Evolutionary conservation across 2,888 invertebrate species (phyloP), one percentile per base, ranked within the genome.

Genomic region (Eubasilissa splendida): DNA sequence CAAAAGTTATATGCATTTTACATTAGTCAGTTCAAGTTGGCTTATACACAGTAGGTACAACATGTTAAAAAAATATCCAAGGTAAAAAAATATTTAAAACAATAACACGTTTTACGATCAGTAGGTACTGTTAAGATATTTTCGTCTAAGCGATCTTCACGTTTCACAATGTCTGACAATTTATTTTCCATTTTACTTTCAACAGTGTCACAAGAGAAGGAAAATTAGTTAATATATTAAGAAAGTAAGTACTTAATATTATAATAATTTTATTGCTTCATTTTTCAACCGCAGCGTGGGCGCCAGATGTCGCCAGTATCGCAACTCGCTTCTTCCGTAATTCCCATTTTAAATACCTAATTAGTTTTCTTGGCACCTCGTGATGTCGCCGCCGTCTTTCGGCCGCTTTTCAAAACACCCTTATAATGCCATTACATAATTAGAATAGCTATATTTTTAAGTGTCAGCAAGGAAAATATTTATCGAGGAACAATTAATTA

Each of bases 251-350:
- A n/a, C 58, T 58, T 42, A 68, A 68, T n/a, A 68, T 52, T 68
- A 52, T 50, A 52, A 42, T 42, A 33, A 31, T 66, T 33, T 68
- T 71, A 54, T 71, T 71, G 71, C 71, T 71, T 12, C 71, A 54
- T 31, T 71, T 56, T 53, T 71, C 22, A 56, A 74, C 74, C 74
- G 59, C 74, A 33, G 22, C 33, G 74, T 12, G n/a, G 74, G 59
- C 74, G 74, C 14, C 59, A 74, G 74, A 59, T 74, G 74, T 74
- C 74, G 74, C 74, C 74, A 33, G 59, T 3, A 50, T 74, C 58
- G 50, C 59, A 9, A 59, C 53, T 31, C 56, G 56, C 31, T 53
- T 22, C 68, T 53, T 33, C 68, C 33, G 50, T 68, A 68, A 50
- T 63, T 63, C 63, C 33, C 22, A 63, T 12, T 63, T 33, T 63